Conservation (phyloP, 2,113 vertebrate species). For the Gobio gobio region DNA sequence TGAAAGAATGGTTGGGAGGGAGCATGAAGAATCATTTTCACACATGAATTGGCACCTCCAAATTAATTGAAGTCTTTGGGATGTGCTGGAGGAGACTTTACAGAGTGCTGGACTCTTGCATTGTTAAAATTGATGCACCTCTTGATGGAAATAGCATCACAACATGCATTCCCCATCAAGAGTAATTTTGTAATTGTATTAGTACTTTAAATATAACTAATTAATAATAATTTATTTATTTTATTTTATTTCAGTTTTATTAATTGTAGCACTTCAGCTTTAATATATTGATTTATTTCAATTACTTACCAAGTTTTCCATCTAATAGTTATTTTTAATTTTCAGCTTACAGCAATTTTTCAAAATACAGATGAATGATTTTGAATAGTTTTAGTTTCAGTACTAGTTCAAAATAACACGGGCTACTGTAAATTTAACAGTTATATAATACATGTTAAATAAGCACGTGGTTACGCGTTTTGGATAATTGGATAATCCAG, state of each 20-base stretch:
- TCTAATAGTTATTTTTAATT: background rate
- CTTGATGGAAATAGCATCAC: too few relatives aligned
- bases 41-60: too few relatives aligned
- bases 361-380: background rate
- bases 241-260: background rate
- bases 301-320: background rate
- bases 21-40: too few relatives aligned
- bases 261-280: background rate
- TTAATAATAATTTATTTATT: too few relatives aligned
- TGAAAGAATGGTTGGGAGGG: too few relatives aligned
- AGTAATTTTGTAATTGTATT: background rate
- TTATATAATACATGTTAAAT: background rate
- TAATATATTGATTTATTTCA: too few relatives aligned
- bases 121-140: too few relatives aligned
- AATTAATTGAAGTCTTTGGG: too few relatives aligned
- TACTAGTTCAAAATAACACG: background rate
- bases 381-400: background rate
- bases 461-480: background rate
- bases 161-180: too few relatives aligned
- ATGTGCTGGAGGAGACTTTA: too few relatives aligned
- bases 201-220: background rate
- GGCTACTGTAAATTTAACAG: background rate
- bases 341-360: background rate
- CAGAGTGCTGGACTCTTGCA: too few relatives aligned
- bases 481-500: background rate